phyloP scores from a whole-genome alignment of 2,888 invertebrate species.

The Toxonevra muliebris region DNA sequence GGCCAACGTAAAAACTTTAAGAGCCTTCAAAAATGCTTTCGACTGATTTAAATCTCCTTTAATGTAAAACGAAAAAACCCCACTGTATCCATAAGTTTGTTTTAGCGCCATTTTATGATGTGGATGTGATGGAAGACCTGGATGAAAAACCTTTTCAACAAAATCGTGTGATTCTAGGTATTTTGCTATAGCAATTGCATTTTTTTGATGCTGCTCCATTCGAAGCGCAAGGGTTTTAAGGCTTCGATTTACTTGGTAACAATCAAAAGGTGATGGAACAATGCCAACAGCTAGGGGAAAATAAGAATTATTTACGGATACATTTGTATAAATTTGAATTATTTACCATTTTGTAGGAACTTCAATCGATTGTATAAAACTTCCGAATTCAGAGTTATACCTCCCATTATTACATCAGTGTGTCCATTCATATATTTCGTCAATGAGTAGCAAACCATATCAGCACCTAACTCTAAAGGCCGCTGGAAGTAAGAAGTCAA shows the following conservation, averaged over 20 bases:
- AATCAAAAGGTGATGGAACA: constrained; percentile 96
- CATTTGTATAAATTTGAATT: not conserved
- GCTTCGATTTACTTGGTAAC: constrained; percentile 90
- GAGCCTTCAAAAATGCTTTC: constrained; percentile 74
- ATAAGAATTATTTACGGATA: not conserved
- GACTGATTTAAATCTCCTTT: constrained; percentile 80
- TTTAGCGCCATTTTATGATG: constrained; percentile 81
- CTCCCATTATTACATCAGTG: constrained; percentile 97
- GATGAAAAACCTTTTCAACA: constrained; percentile 84
- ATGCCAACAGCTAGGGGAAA: constrained; percentile 71
- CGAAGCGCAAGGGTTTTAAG: constrained; percentile 91
- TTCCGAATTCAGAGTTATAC: constrained; percentile 78
- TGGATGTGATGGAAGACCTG: constrained; percentile 86
- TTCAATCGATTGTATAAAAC: constrained; percentile 76
- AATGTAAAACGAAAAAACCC: constrained; percentile 90
- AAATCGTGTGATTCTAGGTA: constrained; percentile 83
- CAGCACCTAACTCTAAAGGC: constrained; percentile 90
- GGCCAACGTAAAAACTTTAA: constrained; percentile 86
- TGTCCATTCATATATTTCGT: constrained; percentile 99
- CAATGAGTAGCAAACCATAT: constrained; percentile 89
- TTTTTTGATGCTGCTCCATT: constrained; percentile 89
- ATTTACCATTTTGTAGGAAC: constrained; percentile 87
- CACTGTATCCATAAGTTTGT: constrained; percentile 89
- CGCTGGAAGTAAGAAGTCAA: constrained; percentile 89
- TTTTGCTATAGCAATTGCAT: constrained; percentile 79